Conservation (phyloP, 2,113 vertebrate genomes). For the Ailuropoda melanoleuca region DNA sequence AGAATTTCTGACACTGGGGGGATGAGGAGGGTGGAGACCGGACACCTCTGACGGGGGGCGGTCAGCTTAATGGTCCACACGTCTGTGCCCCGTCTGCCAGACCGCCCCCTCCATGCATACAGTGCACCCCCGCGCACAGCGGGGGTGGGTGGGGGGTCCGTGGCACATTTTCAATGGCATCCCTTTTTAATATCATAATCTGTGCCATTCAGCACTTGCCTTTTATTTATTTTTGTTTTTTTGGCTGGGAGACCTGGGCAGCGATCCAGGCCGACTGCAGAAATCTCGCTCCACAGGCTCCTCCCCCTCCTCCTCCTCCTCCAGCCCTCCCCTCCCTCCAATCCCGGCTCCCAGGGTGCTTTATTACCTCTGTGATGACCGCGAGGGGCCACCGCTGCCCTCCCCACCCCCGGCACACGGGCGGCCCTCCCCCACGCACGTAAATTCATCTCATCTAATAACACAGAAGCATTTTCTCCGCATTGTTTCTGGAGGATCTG, state of each 20-base stretch:
- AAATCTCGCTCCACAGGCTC: slow-evolving; percentile 56
- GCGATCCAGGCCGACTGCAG: slow-evolving; percentile 80
- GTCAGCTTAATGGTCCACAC: slow-evolving; percentile 39
- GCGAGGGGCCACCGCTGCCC: neutral
- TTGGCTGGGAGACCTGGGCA: slow-evolving; percentile 81
- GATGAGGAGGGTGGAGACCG: neutral
- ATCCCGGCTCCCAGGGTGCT: slow-evolving; percentile 30
- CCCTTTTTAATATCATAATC: slow-evolving; percentile 82
- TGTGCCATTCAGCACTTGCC: slow-evolving; percentile 80
- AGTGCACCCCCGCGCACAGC: neutral
- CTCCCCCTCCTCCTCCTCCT: slow-evolving; percentile 35
- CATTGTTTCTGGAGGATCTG: slow-evolving; percentile 76
- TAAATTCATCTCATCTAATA: slow-evolving; percentile 78
- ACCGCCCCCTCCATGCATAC: neutral
- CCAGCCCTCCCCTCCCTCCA: neutral
- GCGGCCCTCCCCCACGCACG: slow-evolving; percentile 53
- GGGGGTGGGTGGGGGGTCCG: neutral
- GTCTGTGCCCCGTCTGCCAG: neutral
- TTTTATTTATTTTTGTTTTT: slow-evolving; percentile 81
- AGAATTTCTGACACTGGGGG: neutral
- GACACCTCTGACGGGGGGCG: slow-evolving; percentile 31
- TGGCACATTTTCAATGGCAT: slow-evolving; percentile 78
- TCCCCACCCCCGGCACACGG: neutral
- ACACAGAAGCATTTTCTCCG: slow-evolving; percentile 72
- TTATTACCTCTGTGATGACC: slow-evolving; percentile 44